Percentiles rank a stretch among this genome's conserved stretches.
Evolutionary conservation across 2,797 vertebrate genomes (phyloP).

Genomic region (Amphiprion clarkii): DNA sequence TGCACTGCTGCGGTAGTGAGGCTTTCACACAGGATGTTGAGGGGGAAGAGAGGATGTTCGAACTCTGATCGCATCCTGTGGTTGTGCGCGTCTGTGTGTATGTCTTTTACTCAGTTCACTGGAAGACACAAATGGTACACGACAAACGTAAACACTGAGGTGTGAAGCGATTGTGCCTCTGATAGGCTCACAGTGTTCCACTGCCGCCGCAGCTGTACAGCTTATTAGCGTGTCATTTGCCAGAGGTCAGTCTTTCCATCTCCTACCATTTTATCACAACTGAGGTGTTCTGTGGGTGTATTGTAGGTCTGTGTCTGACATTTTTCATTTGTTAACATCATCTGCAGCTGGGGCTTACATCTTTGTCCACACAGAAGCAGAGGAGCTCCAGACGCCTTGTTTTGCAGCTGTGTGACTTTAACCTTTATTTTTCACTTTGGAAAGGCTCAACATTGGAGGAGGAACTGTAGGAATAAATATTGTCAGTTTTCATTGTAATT

Average conservation of each 20-base stretch:
- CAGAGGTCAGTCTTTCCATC: conserved; percentile 43
- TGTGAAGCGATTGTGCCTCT: conserved; percentile 23
- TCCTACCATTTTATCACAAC: conserved; percentile 28
- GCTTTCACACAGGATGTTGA: conserved; percentile 78
- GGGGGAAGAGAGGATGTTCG: conserved; percentile 73
- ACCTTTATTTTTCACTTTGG: not conserved
- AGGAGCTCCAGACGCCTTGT: not conserved
- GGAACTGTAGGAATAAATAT: too few relatives aligned
- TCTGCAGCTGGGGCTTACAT: not conserved
- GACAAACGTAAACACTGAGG: conserved; percentile 24
- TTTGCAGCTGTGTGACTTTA: not conserved
- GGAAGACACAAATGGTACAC: conserved; percentile 37
- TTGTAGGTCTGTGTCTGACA: not conserved
- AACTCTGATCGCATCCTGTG: conserved; percentile 72
- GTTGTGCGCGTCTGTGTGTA: conserved; percentile 35
- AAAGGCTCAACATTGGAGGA: too few relatives aligned
- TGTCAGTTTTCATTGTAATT: too few relatives aligned
- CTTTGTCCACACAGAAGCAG: not conserved
- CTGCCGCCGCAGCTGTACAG: conserved; percentile 5
- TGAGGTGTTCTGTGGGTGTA: conserved; percentile 23
- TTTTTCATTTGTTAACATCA: not conserved
- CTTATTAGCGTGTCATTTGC: conserved; percentile 43
- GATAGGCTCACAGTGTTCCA: conserved; percentile 25
- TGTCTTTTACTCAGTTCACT: conserved; percentile 33
- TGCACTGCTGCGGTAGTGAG: conserved; percentile 52